Base-by-base conservation (phyloP, 2,797 vertebrate species). In the Chelmon rostratus region DNA sequence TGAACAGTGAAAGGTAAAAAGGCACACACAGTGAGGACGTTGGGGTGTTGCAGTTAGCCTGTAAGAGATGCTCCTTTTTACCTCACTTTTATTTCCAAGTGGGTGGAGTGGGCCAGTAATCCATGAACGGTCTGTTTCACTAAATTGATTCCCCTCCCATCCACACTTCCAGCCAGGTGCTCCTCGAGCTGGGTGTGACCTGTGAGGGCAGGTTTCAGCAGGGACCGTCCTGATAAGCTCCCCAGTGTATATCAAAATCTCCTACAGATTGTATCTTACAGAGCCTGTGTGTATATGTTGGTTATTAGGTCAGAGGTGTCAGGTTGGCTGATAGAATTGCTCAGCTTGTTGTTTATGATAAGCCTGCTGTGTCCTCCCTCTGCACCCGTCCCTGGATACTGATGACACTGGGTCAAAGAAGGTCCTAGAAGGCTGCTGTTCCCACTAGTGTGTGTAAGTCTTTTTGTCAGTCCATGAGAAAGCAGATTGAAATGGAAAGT, bases 241-340 rank as follows among this genome's bases (percentile, higher is more conserved):
- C 81, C 80, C 25, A 46, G 72, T 78, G 79, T 81, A 54, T 73
- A 58, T 66, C 52, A 65, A 33, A 50, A 58, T 38, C 47, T 76
- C 67, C 37, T 25, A 15, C 23, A 72, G 76, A 76, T 81, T 33
- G 62, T 76, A 84, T 78, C 74, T 64, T 31, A 64, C 21, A 38
- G 28, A 46, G 23, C 25, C 63, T 64, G 54, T 75, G 65, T 62
- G n/a, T 58, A 16, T 66, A 31, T 23, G 4, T n/a, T 40, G 42
- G 49, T 78, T 71, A 78, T 64, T 42, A 54, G 85, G 88, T 82
- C 84, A 83, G 47, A 40, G 81, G 88, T 88, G 76, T 90, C 76
- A 66, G 33, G 68, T 89, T 78, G 47, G 28, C 46, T 31, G 78
- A 84, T 82, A 77, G 18, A 53, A 82, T 88, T 69, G 16, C 25